These are phyloP conservation scores for Synchiropus splendidus DNA, from an alignment of 2,113 vertebrate genomes.

Conservation along the genomic window DNA sequence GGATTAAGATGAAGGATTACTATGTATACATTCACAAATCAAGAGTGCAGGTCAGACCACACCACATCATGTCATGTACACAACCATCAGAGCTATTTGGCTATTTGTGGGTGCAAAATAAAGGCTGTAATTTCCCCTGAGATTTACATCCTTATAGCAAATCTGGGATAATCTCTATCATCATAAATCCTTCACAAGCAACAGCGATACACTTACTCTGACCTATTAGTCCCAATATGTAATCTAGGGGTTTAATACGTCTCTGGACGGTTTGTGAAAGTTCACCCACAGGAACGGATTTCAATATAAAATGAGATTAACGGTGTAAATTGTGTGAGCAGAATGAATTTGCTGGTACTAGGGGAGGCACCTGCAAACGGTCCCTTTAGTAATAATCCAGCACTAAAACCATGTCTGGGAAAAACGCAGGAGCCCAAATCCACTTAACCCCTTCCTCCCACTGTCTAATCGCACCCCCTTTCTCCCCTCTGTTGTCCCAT, in stretches of 20 bases:
- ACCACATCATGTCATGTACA: too few relatives aligned
- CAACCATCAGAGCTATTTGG: too few relatives aligned
- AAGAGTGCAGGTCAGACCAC: too few relatives aligned
- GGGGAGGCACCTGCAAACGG: not conserved
- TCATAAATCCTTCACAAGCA: not conserved
- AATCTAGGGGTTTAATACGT: conserved; percentile 21
- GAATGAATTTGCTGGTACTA: conserved; percentile 1
- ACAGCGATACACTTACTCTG: not conserved
- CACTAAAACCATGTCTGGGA: conserved; percentile 30
- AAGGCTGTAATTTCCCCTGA: too few relatives aligned
- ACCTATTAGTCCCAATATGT: not conserved
- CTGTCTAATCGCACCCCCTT: not conserved
- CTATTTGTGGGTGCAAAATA: too few relatives aligned
- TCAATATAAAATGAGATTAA: too few relatives aligned
- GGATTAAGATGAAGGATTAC: too few relatives aligned
- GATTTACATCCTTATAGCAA: not conserved
- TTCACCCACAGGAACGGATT: too few relatives aligned
- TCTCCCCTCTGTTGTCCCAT: conserved; percentile 29
- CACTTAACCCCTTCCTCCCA: conserved; percentile 25
- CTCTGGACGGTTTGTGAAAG: conserved; percentile 14
- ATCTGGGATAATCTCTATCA: not conserved
- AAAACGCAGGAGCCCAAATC: conserved; percentile 40
- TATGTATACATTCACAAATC: too few relatives aligned
- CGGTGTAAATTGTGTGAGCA: conserved; percentile 7
- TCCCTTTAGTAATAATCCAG: conserved; percentile 38